These are phyloP conservation scores for Boleophthalmus pectinirostris DNA, from an alignment of 2,113 vertebrate genomes.

Conservation along the genomic window DNA sequence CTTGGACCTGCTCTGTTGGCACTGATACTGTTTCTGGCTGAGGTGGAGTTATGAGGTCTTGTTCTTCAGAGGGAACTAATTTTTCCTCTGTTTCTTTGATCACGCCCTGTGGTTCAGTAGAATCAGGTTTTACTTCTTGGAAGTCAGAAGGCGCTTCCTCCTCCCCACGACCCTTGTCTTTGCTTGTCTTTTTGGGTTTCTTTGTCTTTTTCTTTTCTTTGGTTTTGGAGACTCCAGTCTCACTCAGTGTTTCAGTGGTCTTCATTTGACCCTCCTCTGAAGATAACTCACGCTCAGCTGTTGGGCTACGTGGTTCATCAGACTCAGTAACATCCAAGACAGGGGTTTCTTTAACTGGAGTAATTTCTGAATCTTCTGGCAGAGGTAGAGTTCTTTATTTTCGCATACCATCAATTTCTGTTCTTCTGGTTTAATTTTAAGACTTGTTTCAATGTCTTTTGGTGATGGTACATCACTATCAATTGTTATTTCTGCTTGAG, in stretches of 20 bases:
- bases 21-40: not conserved
- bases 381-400: too few species aligned
- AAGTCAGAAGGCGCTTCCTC: not conserved
- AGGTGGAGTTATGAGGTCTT: not conserved
- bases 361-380: not conserved
- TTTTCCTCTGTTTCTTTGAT: not conserved
- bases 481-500: not conserved
- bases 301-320: not conserved
- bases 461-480: too few species aligned
- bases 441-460: not conserved
- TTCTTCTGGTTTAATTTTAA: not conserved
- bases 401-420: not conserved
- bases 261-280: not conserved
- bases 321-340: not conserved
- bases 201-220: not conserved
- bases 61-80: not conserved
- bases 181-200: not conserved
- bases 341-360: rapidly evolving
- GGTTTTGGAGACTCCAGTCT: not conserved
- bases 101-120: not conserved
- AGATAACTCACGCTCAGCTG: not conserved
- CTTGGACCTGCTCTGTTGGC: not conserved
- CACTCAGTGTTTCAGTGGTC: not conserved
- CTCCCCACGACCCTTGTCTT: not conserved
- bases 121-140: not conserved